These are phyloP conservation scores for Dendronephthya gigantea DNA, from an alignment of 64 coral and sea anemone species.

Conservation along the genomic window DNA sequence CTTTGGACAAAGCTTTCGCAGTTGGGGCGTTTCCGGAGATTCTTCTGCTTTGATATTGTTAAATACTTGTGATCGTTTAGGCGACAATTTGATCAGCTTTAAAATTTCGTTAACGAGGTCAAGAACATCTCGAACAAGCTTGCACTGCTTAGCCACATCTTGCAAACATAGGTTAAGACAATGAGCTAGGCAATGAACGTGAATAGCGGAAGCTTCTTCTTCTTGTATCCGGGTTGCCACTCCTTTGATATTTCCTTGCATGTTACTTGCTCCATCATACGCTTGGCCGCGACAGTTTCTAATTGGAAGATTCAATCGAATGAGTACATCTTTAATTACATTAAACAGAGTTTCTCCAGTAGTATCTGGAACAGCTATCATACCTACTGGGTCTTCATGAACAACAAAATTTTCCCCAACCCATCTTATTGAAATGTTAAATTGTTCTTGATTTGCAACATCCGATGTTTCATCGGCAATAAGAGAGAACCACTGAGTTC, in stretches of 20 bases:
- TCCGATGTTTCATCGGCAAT: neutral
- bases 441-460: slow-evolving; percentile 2
- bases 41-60: neutral
- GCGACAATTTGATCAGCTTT: neutral
- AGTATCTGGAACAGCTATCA: slow-evolving; percentile 1
- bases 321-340: neutral
- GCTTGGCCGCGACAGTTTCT: neutral
- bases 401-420: neutral
- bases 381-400: neutral
- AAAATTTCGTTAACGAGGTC: neutral
- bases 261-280: slow-evolving; percentile 21
- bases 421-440: slow-evolving; percentile 4
- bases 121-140: neutral
- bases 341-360: neutral
- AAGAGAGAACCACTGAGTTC: slow-evolving; percentile 2
- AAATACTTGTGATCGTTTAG: neutral
- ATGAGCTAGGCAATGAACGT: neutral
- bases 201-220: neutral
- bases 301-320: neutral
- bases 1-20: neutral
- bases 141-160: slow-evolving; percentile 3
- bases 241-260: neutral
- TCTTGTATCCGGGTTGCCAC: slow-evolving; percentile 16
- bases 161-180: slow-evolving; percentile 1
- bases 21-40: neutral